Conservation (phyloP, 2,888 invertebrate genomes). For the Allolobophora icterica region DNA sequence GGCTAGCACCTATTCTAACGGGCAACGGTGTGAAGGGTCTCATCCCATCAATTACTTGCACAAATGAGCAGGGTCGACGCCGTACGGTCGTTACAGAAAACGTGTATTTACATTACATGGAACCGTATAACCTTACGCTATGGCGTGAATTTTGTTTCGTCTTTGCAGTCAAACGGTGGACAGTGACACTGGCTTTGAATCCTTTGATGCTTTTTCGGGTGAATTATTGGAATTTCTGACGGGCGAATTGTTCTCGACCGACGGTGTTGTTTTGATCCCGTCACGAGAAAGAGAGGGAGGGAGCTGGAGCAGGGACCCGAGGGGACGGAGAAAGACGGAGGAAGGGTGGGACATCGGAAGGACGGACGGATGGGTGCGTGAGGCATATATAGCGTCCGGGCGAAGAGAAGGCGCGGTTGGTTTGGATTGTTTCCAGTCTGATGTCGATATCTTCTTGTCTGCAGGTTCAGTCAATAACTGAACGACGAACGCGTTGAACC, state of each 20-base stretch:
- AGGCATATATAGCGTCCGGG: neutral
- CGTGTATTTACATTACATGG: too few species aligned
- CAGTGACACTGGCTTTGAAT: neutral
- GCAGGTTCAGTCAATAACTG: neutral
- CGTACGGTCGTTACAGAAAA: neutral
- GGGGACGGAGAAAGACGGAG: neutral
- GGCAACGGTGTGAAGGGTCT: too few species aligned
- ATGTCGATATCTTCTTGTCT: neutral
- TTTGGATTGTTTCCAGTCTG: neutral
- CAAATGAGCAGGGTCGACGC: too few species aligned
- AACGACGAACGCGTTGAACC: neutral
- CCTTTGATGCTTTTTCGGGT: neutral
- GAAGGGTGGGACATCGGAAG: neutral
- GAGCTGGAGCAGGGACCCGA: neutral
- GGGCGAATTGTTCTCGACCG: neutral
- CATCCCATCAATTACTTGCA: too few species aligned
- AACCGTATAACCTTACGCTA: neutral
- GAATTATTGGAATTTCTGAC: neutral
- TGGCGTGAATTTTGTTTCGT: neutral
- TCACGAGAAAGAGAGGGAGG: neutral
- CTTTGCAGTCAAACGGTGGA: neutral
- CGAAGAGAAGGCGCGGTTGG: neutral
- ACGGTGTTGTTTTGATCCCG: slow-evolving; percentile 9
- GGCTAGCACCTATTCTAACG: too few species aligned
- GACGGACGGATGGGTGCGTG: neutral